Percentiles rank a stretch among this genome's conserved stretches.
Evolutionary conservation across 2,797 vertebrate genomes (phyloP).

Genomic region (Silurus lanzhouensis): DNA sequence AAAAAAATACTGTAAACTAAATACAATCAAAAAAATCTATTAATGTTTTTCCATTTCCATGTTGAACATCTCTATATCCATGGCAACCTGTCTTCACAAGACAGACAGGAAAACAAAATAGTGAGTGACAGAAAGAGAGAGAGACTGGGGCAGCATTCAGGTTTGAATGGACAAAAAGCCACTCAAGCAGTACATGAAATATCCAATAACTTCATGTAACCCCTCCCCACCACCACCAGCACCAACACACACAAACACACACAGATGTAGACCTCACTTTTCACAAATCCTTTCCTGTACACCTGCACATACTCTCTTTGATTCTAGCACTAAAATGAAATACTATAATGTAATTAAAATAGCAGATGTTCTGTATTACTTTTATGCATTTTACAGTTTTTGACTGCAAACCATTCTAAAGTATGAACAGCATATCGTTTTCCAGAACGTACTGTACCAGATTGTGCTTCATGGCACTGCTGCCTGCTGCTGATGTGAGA

Average conservation of each 20-base stretch:
- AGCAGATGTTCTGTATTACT: background rate
- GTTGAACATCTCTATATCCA: slow-evolving; percentile 69
- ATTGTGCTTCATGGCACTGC: background rate
- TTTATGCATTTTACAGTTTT: background rate
- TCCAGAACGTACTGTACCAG: slow-evolving; percentile 17
- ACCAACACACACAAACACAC: slow-evolving; percentile 15
- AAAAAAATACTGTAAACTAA: slow-evolving; percentile 24
- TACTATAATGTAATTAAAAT: background rate
- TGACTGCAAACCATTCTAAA: background rate
- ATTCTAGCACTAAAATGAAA: no score
- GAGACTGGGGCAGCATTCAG: slow-evolving; percentile 48
- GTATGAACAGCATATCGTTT: background rate
- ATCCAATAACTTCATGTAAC: slow-evolving; percentile 4
- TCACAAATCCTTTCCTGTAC: background rate
- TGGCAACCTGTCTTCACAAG: slow-evolving; percentile 70
- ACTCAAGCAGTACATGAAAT: slow-evolving; percentile 34
- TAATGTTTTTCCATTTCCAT: slow-evolving; percentile 62
- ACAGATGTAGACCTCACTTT: background rate
- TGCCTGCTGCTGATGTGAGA: slow-evolving; percentile 1
- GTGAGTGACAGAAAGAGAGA: slow-evolving; percentile 49
- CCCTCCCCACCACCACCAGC: background rate
- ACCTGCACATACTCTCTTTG: background rate
- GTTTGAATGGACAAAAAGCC: slow-evolving; percentile 39
- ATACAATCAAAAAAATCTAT: slow-evolving; percentile 55
- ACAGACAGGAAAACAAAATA: slow-evolving; percentile 58